Evolutionary conservation across 2,113 vertebrate genomes (phyloP), one percentile per base, ranked within the genome.

Genomic region (Thamnaconus septentrionalis): DNA sequence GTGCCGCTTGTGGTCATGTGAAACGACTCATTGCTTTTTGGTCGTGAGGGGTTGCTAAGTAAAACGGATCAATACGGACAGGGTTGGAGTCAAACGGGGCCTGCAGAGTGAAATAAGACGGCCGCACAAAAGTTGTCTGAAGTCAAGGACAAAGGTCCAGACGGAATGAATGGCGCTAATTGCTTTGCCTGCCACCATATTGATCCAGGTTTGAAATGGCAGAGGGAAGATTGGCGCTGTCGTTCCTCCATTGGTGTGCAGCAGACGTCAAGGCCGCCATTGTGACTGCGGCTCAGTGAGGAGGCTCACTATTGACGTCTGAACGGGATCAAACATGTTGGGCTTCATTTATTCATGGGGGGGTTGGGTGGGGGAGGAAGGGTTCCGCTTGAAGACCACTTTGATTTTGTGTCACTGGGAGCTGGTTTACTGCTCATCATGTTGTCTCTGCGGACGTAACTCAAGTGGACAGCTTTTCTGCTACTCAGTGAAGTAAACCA

Each of bases 161-260:
- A 64, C 67, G 10, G 58, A 53, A 49, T 68, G 69, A 70, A 71
- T 49, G 74, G 53, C 11, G 9, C 59, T 84, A 78, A 87, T 84
- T 74, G 78, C 67, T 50, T 7, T 43, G 55, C 59, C 59, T 80
- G 48, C 52, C 68, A 11, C 41, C 7, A n/a, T 9, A 82, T 85
- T 5, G 79, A 84, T 83, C 68, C 42, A 1, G 74, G 7, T 76
- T 84, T 84, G 68, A 81, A 69, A 61, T 47, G 63, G 61, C 54
- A 75, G 44, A 10, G 5, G 70, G 47, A 59, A 66, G 18, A 39
- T 18, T 18, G n/a, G 46, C 50, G 64, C 1, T 3, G 11, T 42
- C 58, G 50, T 73, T 59, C 46, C 53, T 81, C 64, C 47, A 42
- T 68, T 69, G 53, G 8, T 56, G 61, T 12, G 43, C 6, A 53